A percentile compares a stretch with the other conserved stretches of the same genome.
These are phyloP conservation scores for Emydoidea blandingii DNA, from an alignment of 2,797 vertebrate species.

Conservation along the genomic window DNA sequence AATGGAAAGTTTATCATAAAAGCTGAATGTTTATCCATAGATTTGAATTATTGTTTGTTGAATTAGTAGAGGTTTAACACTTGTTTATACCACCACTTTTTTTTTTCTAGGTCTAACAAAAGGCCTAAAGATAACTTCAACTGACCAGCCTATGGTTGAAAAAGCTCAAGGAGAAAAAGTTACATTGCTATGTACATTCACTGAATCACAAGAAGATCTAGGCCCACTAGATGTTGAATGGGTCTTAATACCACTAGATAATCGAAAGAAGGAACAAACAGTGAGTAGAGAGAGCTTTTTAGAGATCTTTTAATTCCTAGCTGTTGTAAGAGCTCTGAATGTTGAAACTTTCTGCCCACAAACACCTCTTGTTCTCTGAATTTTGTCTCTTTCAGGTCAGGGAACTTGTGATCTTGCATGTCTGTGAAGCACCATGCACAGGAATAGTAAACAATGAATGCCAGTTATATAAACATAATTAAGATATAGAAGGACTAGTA, in stretches of 20 bases:
- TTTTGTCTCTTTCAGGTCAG: neutral
- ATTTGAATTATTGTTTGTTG: neutral
- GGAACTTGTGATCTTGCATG: slow-evolving; percentile 11
- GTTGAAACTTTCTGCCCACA: neutral
- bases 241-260: slow-evolving; percentile 90
- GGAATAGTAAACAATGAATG: neutral
- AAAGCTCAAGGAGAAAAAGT: slow-evolving; percentile 91
- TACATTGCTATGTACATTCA: slow-evolving; percentile 89
- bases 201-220: slow-evolving; percentile 79
- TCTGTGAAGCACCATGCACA: slow-evolving; percentile 6
- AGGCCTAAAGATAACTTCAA: slow-evolving; percentile 85
- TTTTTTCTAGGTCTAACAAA: slow-evolving; percentile 68
- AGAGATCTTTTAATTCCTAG: neutral
- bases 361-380: neutral
- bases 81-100: neutral
- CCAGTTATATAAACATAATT: slow-evolving; percentile 9
- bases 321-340: neutral
- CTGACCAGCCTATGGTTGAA: slow-evolving; percentile 80
- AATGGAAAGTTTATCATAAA: neutral
- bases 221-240: slow-evolving; percentile 95
- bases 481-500: neutral
- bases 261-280: slow-evolving; percentile 89
- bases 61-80: neutral
- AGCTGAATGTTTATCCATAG: neutral
- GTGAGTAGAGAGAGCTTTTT: slow-evolving; percentile 79